These are phyloP conservation scores for Thecocarcelia acutangulata DNA, from an alignment of 2,888 invertebrate genomes.

Conservation along the genomic window DNA sequence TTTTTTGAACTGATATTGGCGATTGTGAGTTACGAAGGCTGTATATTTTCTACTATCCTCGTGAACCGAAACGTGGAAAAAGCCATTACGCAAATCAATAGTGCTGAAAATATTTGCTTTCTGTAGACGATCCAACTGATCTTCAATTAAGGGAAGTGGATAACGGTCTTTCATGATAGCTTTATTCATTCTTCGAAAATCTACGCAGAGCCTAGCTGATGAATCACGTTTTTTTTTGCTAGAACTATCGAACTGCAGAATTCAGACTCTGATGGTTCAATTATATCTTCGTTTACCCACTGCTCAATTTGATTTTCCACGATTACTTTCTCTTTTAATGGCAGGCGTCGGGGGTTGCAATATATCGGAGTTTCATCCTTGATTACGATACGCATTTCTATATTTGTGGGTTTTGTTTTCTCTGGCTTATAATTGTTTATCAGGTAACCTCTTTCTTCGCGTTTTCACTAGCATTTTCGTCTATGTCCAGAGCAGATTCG, in stretches of 20 bases:
- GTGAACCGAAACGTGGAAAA: no score
- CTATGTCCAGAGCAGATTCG: background rate
- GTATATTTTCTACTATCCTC: no score
- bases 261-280: conserved; percentile 65
- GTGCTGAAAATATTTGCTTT: conserved; percentile 73
- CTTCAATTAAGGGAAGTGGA: conserved; percentile 74
- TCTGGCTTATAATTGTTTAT: no score
- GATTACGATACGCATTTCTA: no score
- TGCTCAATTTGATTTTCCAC: conserved; percentile 47
- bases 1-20: no score
- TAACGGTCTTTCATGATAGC: conserved; percentile 71
- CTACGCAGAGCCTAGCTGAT: conserved; percentile 71
- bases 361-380: conserved; percentile 37
- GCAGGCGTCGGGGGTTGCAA: conserved; percentile 40
- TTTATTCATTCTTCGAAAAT: conserved; percentile 70
- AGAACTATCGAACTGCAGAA: conserved; percentile 71
- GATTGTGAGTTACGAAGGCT: no score
- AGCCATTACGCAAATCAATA: conserved; percentile 73
- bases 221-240: conserved; percentile 64
- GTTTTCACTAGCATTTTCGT: no score
- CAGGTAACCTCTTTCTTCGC: no score
- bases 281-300: conserved; percentile 58
- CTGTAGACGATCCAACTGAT: conserved; percentile 73
- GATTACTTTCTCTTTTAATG: conserved; percentile 41
- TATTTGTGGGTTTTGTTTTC: no score